Evolutionary conservation across 2,113 vertebrate species (phyloP), one percentile per base, ranked within the genome.

Genomic region (Eubucco bourcierii): DNA sequence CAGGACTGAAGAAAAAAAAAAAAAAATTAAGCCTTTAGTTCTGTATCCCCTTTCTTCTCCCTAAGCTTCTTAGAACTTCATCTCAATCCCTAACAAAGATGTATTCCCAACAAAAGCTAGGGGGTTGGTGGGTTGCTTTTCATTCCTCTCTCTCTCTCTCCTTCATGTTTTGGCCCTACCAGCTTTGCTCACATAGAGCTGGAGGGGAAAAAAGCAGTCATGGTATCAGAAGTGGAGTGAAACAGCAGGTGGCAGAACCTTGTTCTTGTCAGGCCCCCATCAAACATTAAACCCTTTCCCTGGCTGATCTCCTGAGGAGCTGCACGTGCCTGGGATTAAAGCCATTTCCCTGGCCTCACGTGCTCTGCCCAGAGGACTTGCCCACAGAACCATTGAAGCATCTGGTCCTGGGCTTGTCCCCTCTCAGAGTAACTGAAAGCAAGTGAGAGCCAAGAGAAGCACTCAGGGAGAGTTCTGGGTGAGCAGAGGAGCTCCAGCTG

Each of bases 11-110:
- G 75, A 63, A 88, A 87, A 78, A 71, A 88, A 91, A 93, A 68
- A 65, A 86, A 52, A 67, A 86, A 90, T 10, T 39, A 94, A 94
- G 88, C 91, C 61, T 85, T 91, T 86, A 84, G 85, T 76, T 74
- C 76, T 85, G 31, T 89, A 92, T 92, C 79, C 58, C 65, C 70
- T 91, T 93, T 94, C 65, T 95, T 94, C 59, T 65, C 39, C 73
- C 39, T 94, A 95, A 91, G 73, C 85, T 79, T 17, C 95, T 95
- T 94, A 95, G 87, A 88, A 75, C 68, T 80, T 85, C 87, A 68
- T 83, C 82, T n/a, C 65, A 92, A 80, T 83, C 80, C 59, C 24
- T 72, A 90, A 93, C 86, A 94, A 88, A 90, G 66, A 83, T 75
- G 73, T 44, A 53, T 94, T 96, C 81, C 87, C 60, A 12, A 9